Base-by-base conservation (phyloP, 2,113 vertebrate genomes). In the Caracal caracal region DNA sequence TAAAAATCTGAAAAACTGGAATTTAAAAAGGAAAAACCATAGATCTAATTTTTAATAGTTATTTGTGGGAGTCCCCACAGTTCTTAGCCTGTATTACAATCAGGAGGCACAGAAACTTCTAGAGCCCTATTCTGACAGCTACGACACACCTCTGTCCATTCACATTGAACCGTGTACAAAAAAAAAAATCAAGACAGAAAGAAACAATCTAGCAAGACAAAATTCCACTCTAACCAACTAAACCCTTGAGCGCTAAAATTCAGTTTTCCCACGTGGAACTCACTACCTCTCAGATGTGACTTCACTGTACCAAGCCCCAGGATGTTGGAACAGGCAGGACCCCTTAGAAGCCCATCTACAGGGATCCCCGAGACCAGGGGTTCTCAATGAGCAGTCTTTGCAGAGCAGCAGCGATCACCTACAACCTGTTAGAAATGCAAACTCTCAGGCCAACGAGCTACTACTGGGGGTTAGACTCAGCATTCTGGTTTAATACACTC, bases 1-100 rank as follows among this genome's bases (percentile, higher is more conserved):
- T 73, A 78, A 87, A 90, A 96, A 93, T 90, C 92, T 90, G 30
- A 93, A 90, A 73, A 80, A 43, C 3, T 78, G 30, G 26, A 89
- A 87, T 95, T 93, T 75, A 78, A 87, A 88, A 84, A 81, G 9
- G 22, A 93, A 78, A 94, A 89, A 47, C 1, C 7, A 65, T 2
- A 86, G 20, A 30, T 70, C 49, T 81, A 93, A 63, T 79, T 53
- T 84, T 79, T 75, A 75, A 56, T 59, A 90, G 51, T 89, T 79
- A 65, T 68, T 83, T 94, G 70, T 82, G 3, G 33, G 81, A 90
- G 24, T 59, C 33, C 19, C 6, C 26, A 85, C 6, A 93, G 56
- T 10, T 43, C 17, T 73, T 13, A 78, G 90, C 10, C 90, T 89
- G 3, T 85, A 28, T 53, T 59, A 76, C 17, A 94, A 53, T 26